These are phyloP conservation scores for Hylaeus anthracinus DNA, from an alignment of 1,140 invertebrate genomes.

Conservation along the genomic window DNA sequence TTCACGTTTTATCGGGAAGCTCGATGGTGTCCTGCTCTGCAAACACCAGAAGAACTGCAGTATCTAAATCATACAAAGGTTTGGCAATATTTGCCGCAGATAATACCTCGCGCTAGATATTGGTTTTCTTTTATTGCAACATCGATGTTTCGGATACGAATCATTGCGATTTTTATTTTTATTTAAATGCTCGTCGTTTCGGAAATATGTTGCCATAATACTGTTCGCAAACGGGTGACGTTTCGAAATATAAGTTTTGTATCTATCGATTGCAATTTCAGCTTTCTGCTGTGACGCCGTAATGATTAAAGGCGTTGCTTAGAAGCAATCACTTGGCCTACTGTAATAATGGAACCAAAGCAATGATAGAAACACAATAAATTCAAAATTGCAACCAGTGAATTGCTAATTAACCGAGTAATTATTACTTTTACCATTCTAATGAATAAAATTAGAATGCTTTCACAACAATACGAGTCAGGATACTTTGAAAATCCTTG, in stretches of 20 bases:
- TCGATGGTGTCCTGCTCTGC: constrained; percentile 12
- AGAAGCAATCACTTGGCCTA: neutral
- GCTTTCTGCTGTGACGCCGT: neutral
- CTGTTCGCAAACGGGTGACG: too few relatives aligned
- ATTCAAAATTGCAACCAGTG: too few relatives aligned
- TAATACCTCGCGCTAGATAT: constrained; percentile 24
- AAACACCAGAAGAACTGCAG: constrained; percentile 32
- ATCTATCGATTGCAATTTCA: neutral
- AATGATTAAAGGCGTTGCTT: neutral
- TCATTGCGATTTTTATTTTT: neutral
- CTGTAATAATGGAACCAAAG: constrained; percentile 20
- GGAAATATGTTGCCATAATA: too few relatives aligned
- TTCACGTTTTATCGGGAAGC: constrained; percentile 44
- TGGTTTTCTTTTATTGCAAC: neutral
- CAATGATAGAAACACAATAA: neutral
- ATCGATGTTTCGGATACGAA: too few relatives aligned
- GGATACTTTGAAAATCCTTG: too few relatives aligned
- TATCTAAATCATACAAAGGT: constrained; percentile 76
- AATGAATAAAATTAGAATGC: too few relatives aligned
- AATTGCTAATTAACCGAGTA: too few relatives aligned
- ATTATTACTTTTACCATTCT: too few relatives aligned
- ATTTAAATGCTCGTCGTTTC: too few relatives aligned
- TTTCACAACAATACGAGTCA: too few relatives aligned
- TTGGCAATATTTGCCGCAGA: constrained; percentile 66
- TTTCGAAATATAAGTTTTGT: neutral